phyloP scores from a whole-genome alignment of 2,797 vertebrate genomes.

The Sciurus carolinensis region DNA sequence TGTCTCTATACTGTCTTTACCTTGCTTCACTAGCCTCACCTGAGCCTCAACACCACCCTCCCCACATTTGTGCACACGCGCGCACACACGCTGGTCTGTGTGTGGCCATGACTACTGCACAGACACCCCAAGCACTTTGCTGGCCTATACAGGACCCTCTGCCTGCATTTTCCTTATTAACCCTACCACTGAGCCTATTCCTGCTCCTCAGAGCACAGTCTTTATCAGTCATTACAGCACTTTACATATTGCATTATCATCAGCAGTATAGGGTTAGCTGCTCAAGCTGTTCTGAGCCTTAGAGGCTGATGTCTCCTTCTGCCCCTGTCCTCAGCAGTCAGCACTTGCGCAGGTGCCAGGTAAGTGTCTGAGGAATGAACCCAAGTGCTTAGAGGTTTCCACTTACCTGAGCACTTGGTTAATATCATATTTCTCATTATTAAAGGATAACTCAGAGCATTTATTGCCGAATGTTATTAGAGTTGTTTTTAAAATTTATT shows the following conservation, averaged over 20 bases:
- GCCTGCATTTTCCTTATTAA: not conserved
- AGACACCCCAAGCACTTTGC: not conserved
- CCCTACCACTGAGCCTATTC: not conserved
- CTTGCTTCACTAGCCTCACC: not conserved
- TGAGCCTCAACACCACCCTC: not conserved
- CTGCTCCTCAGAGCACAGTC: not conserved
- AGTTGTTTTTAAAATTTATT: not conserved
- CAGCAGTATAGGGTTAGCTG: not conserved
- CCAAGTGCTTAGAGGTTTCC: not conserved
- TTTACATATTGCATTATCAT: not conserved
- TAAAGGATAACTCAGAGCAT: not conserved
- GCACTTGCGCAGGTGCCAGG: not conserved
- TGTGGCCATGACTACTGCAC: not conserved
- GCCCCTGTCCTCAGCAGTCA: not conserved
- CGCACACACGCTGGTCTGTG: not conserved
- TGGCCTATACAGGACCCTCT: not conserved
- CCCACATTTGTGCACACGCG: fast-evolving
- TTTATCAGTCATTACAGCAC: not conserved
- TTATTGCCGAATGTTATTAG: not conserved
- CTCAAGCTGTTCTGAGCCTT: not conserved
- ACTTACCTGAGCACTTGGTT: not conserved
- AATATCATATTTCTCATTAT: not conserved
- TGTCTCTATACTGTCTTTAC: not conserved
- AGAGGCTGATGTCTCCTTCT: not conserved
- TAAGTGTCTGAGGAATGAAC: not conserved